Base-by-base conservation (phyloP, 2,797 vertebrate species). In the Mallotus villosus region DNA sequence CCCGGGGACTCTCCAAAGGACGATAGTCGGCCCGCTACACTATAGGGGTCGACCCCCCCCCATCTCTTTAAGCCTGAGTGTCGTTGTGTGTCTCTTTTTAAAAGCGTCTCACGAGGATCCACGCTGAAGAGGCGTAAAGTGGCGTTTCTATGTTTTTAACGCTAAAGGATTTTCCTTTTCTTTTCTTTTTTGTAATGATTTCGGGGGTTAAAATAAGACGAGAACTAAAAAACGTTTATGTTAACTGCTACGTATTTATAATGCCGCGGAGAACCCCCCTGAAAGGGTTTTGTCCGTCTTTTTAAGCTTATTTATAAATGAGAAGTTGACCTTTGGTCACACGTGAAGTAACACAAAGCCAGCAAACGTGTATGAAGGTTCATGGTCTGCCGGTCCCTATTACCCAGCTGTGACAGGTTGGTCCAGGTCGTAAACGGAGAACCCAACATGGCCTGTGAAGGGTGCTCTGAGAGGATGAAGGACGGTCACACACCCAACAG, bases 91-190 rank as follows among this genome's bases (percentile, higher is more conserved):
- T 63, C 17, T 21, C 78, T 69, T 73, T 49, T 66, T 78, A 2
- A 12, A 46, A 46, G 77, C 63, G 67, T 83, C 79, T 72, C 81
- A 78, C 78, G 74, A 67, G 65, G 70, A n/a, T 71, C 27, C 65
- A 27, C 62, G 70, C 71, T 66, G 68, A 74, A 77, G 41, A 67
- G 68, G 73, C 75, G 53, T 16, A 29, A 19, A 69, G 68, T 60
- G 77, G 81, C 77, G 74, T 74, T 76, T 72, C 75, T 75, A 83
- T 51, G 27, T 32, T 57, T 11, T 29, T 57, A 21, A 57, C 59
- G 22, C 60, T 51, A 71, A 82, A 82, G 72, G 72, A 78, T 74
- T 73, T 37, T 58, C 66, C 62, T 76, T 64, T 66, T 51, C 53
- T 41, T 46, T 11, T 37, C 0, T 34, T 34, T 34, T 34, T 34